phyloP scores from a whole-genome alignment of 1,140 invertebrate species.

The Tenebrio molitor region DNA sequence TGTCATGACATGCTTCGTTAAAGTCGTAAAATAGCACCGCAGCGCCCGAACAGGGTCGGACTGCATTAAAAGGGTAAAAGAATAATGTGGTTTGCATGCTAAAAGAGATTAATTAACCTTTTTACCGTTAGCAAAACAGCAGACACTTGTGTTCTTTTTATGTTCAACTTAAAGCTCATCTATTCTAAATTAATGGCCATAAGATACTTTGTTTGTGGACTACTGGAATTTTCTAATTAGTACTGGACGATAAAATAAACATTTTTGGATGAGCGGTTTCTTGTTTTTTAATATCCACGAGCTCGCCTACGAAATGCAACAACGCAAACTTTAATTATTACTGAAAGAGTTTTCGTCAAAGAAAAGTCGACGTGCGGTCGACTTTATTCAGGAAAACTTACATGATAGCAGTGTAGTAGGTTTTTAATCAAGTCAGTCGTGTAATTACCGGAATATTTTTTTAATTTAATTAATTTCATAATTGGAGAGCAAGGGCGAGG shows the following conservation, averaged over 20 bases:
- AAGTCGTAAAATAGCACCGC: constrained; percentile 63
- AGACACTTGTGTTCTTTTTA: constrained; percentile 45
- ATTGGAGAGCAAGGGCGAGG: background rate
- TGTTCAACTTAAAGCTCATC: constrained; percentile 42
- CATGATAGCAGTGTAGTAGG: background rate
- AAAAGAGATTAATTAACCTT: constrained; percentile 63
- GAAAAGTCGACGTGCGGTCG: background rate
- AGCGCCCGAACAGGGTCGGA: constrained; percentile 59
- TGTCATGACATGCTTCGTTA: constrained; percentile 65
- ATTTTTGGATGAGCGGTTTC: background rate
- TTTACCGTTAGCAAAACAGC: constrained; percentile 55
- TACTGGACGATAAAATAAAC: background rate
- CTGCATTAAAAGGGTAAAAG: constrained; percentile 61
- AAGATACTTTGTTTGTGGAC: constrained; percentile 1
- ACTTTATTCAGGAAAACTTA: background rate
- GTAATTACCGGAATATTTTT: constrained; percentile 5
- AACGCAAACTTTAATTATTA: constrained; percentile 7
- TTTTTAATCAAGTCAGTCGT: constrained; percentile 10
- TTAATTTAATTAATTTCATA: constrained; percentile 11
- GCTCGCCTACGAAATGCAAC: background rate
- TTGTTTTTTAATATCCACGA: background rate
- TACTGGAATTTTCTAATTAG: background rate
- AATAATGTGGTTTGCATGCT: constrained; percentile 64
- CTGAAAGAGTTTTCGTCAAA: background rate
- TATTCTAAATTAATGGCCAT: constrained; percentile 43